These are phyloP conservation scores for Pangasius sanitwongsei DNA, from an alignment of 2,797 vertebrate genomes.

Conservation along the genomic window DNA sequence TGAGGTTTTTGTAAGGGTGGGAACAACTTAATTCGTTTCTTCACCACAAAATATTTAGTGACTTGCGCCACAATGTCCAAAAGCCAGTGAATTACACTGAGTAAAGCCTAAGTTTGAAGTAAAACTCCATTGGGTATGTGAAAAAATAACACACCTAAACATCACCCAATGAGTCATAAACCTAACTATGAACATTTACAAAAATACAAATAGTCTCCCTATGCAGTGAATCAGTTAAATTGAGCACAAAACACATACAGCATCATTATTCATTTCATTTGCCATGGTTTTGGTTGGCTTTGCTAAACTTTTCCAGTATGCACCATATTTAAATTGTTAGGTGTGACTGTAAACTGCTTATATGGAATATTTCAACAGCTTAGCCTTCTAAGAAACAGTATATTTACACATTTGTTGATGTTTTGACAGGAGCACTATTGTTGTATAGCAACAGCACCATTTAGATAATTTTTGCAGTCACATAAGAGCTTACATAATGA, in stretches of 20 bases:
- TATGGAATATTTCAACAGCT: conserved; percentile 44
- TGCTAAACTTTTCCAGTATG: conserved; percentile 48
- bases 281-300: conserved; percentile 28
- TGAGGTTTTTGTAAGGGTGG: not conserved
- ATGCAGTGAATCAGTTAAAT: conserved; percentile 45
- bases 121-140: conserved; percentile 65
- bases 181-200: conserved; percentile 32
- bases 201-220: conserved; percentile 38
- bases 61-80: conserved; percentile 69
- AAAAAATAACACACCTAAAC: conserved; percentile 66
- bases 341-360: conserved; percentile 52
- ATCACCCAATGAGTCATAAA: conserved; percentile 38
- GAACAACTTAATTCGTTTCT: conserved; percentile 65
- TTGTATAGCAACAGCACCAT: conserved; percentile 77
- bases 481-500: conserved; percentile 78
- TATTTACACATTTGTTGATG: conserved; percentile 73
- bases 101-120: conserved; percentile 65
- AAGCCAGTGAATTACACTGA: conserved; percentile 69
- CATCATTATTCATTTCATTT: conserved; percentile 31
- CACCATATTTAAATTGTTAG: conserved; percentile 45
- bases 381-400: conserved; percentile 53
- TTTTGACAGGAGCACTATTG: conserved; percentile 77
- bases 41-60: conserved; percentile 78
- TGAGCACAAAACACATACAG: conserved; percentile 43
- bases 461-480: conserved; percentile 78